These are phyloP conservation scores for Pteronura brasiliensis DNA, from an alignment of 2,113 vertebrate species.

Conservation along the genomic window DNA sequence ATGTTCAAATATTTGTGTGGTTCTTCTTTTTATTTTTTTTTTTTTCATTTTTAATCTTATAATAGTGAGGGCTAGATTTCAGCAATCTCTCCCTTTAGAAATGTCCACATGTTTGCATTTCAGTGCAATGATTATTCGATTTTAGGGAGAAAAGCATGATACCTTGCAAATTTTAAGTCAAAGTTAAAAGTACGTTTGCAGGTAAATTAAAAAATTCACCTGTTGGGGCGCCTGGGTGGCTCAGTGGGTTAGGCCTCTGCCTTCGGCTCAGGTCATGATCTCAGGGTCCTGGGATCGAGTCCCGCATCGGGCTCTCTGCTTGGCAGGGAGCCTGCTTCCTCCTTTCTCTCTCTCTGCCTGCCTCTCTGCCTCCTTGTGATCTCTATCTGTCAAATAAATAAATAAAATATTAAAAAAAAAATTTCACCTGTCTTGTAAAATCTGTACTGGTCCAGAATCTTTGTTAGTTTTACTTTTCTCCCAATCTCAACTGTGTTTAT, in stretches of 20 bases:
- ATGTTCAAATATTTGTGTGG: background rate
- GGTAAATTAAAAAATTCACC: background rate
- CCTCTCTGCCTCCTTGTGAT: too few relatives aligned
- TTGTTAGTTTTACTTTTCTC: background rate
- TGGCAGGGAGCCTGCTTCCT: too few relatives aligned
- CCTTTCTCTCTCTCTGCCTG: too few relatives aligned
- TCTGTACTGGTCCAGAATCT: background rate
- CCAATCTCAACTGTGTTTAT: background rate
- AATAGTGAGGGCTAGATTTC: background rate
- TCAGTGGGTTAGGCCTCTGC: too few relatives aligned
- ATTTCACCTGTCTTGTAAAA: background rate
- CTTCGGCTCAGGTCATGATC: too few relatives aligned
- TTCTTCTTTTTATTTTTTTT: background rate
- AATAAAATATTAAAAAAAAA: too few relatives aligned
- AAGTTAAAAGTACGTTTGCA: background rate
- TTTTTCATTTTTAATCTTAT: background rate
- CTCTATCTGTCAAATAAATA: too few relatives aligned
- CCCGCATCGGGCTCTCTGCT: too few relatives aligned
- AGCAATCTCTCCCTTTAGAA: background rate
- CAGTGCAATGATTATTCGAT: background rate
- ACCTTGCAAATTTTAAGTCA: background rate
- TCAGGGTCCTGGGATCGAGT: too few relatives aligned
- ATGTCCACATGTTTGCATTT: background rate
- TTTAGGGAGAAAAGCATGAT: background rate
- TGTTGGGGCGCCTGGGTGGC: too few relatives aligned